A percentile compares a stretch with the other conserved stretches of the same genome.
Conservation (phyloP, 2,113 vertebrate genomes). For the Ia io region DNA sequence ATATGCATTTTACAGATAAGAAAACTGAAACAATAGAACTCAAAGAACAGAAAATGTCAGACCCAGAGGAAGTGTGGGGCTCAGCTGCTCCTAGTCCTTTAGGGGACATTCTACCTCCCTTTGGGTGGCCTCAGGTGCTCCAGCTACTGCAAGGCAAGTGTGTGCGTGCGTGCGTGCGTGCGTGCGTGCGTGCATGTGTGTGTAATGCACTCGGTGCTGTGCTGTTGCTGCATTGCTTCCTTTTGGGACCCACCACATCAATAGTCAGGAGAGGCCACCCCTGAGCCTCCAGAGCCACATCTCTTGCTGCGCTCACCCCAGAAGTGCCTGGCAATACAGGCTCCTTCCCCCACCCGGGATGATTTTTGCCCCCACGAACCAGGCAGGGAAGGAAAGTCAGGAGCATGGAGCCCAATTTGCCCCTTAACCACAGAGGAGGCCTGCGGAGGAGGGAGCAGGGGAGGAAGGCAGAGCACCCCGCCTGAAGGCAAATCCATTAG, state of each 20-base stretch:
- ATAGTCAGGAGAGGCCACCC: neutral
- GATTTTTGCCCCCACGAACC: neutral
- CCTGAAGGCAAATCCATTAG: neutral
- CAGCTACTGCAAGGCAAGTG: neutral
- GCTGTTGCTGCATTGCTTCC: neutral
- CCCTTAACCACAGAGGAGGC: neutral
- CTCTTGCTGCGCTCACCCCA: fast-evolving
- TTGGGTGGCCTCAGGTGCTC: neutral
- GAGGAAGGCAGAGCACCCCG: neutral
- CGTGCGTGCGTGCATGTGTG: neutral
- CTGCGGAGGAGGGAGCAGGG: neutral
- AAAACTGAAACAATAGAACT: neutral
- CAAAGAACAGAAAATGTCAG: neutral
- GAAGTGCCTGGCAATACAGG: neutral
- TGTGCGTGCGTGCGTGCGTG: neutral
- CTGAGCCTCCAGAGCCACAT: neutral
- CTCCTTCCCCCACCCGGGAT: too few relatives aligned
- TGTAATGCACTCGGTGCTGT: neutral
- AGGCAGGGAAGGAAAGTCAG: neutral
- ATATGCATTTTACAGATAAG: neutral
- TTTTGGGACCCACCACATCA: neutral
- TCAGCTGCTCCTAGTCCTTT: neutral
- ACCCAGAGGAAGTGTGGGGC: neutral
- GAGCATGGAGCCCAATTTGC: neutral
- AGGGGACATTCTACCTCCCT: neutral